Percentiles rank a stretch among this genome's conserved stretches.
Conservation (phyloP, 92 coral and sea anemone genomes). For the Pocillopora meandrina region DNA sequence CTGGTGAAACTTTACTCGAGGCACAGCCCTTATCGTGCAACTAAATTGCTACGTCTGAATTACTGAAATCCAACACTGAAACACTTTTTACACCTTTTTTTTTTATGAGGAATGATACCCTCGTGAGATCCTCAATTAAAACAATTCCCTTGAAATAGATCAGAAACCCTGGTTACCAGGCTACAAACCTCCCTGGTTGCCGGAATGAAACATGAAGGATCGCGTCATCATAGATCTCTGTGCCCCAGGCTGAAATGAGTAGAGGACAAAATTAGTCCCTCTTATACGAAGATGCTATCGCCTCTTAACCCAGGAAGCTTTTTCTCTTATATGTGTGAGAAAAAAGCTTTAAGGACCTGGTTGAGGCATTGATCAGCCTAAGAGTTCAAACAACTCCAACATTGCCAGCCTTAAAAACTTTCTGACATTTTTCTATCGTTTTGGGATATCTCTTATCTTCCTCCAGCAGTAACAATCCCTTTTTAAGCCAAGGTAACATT, state of each 20-base stretch:
- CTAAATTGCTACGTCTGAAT: neutral
- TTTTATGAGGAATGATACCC: neutral
- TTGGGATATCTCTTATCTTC: constrained; percentile 57
- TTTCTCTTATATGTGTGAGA: too few relatives aligned
- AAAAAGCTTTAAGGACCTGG: too few relatives aligned
- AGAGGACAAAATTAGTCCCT: too few relatives aligned
- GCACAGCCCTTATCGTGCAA: neutral
- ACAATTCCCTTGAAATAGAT: neutral
- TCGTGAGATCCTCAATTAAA: neutral
- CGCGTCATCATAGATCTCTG: too few relatives aligned
- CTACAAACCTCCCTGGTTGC: too few relatives aligned
- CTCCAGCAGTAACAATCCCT: constrained; percentile 65
- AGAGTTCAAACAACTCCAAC: neutral
- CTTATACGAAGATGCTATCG: too few relatives aligned
- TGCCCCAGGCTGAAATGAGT: too few relatives aligned
- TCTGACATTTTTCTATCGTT: constrained; percentile 66
- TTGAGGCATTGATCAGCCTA: too few relatives aligned
- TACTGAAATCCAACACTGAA: neutral
- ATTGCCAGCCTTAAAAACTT: constrained; percentile 64
- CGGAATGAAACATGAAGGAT: too few relatives aligned
- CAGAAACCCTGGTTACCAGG: too few relatives aligned
- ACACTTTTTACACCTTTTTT: neutral
- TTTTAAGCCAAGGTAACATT: constrained; percentile 81
- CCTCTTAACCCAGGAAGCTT: too few relatives aligned
- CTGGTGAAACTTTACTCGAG: neutral